Evolutionary conservation across 2,113 vertebrate genomes (phyloP).

Genomic region (Rhipidura dahli): DNA sequence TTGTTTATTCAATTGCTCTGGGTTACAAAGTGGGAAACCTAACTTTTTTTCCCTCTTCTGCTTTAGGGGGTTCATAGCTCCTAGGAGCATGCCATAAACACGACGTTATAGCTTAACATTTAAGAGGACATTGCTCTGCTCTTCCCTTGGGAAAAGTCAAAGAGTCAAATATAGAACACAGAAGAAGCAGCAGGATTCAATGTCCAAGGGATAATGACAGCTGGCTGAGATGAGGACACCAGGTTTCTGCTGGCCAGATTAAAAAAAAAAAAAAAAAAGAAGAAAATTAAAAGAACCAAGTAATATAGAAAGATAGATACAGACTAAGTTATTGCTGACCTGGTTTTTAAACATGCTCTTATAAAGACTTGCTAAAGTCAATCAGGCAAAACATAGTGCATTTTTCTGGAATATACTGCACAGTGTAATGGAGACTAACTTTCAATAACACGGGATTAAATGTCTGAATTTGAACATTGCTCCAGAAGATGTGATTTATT

Average conservation of each 20-base stretch:
- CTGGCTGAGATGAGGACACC: not conserved
- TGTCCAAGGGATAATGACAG: not conserved
- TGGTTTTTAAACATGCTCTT: not conserved
- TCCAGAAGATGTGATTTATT: not conserved
- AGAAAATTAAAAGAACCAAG: not conserved
- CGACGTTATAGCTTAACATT: not conserved
- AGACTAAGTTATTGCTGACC: not conserved
- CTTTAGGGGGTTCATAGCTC: not conserved
- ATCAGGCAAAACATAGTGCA: not conserved
- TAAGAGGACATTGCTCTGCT: not conserved
- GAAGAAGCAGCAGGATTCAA: not conserved
- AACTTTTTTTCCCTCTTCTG: not conserved
- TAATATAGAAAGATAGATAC: not conserved
- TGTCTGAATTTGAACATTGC: not conserved
- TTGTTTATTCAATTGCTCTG: constrained; percentile 5
- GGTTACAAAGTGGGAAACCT: not conserved
- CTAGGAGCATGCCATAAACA: not conserved
- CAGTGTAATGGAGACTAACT: not conserved
- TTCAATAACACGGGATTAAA: not conserved
- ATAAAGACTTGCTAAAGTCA: not conserved
- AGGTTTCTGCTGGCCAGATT: not conserved
- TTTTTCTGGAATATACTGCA: not conserved
- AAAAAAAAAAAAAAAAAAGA: no score
- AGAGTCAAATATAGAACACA: not conserved
- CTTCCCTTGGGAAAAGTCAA: not conserved